Evolutionary conservation across 2,797 vertebrate genomes (phyloP), one percentile per base, ranked within the genome.

Genomic region (Sebastes oblongus): DNA sequence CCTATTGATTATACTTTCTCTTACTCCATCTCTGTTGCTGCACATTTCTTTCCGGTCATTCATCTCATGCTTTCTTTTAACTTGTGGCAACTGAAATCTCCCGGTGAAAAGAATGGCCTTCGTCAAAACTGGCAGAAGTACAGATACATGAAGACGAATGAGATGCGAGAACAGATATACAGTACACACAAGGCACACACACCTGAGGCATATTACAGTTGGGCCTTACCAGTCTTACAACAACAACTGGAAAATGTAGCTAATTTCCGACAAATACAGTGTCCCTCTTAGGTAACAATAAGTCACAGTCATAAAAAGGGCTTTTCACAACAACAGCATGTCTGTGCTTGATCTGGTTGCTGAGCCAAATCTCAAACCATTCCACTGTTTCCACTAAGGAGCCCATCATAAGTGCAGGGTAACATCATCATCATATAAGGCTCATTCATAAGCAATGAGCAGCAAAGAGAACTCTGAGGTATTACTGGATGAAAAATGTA

Each of bases 31-130:
- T 72, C 46, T 66, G 32, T 39, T 27, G 27, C 60, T 58, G 71
- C 59, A 80, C 13, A 65, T 75, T 14, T 61, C 54, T 50, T 91
- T 83, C 81, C 80, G 24, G 30, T 1, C 3, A 5, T 59, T 66
- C 14, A n/a, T n/a, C 52, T 67, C 36, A 30, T 66, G 64, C 27
- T 46, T 4, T 22, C 4, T 12, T 42, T 16, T 25, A 29, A 18
- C 18, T 64, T 55, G 14, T 52, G 34, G 61, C 11, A 50, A 22
- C 5, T 29, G 3, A 65, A 77, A 67, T 52, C 16, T 74, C 24
- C 52, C 4, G 0, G 14, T 68, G 68, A 58, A 69, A 55, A 72
- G n/a, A 82, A 71, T 56, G 22, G n/a, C 16, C 13, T 72, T 64
- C 24, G 3, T 22, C 60, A 64, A 61, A 70, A 36, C 6, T 71